Base-by-base conservation (phyloP, 2,113 vertebrate genomes). In the Odocoileus hemionus region DNA sequence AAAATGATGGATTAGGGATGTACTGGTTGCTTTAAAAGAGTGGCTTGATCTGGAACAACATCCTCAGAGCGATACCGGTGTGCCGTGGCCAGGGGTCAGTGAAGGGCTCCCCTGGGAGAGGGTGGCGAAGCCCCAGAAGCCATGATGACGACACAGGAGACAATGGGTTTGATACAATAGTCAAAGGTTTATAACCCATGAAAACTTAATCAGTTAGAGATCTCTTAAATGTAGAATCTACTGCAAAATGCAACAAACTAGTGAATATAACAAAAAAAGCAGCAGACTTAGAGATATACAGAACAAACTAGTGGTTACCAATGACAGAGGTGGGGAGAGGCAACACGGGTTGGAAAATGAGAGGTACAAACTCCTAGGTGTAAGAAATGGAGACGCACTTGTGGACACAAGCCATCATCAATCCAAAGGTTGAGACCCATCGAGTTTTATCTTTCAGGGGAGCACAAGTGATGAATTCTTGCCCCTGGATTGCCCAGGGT, bases 21-120 rank as follows among this genome's bases (percentile, higher is more conserved):
- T 36, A 19, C 12, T 6, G 55, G 21, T 19, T 47, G 39, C 47
- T 94, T 89, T 39, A 89, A 92, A 86, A 88, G 36, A 93, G 36
- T 33, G 85, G 84, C 50, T 91, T 17, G 61, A 36, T 52, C 61
- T 80, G 64, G 50, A n/a, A 74, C 96, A 96, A 23, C 3, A 80
- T 1, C 21, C 55, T n/a, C 17, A 57, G 61, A 78, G 45, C 76
- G n/a, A 82, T 76, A 50, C 30, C 64, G 50, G 30, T 12, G n/a
- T 61, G 47, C n/a, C 1, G 0, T 5, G 19, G 76, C 10, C 58
- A 21, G 17, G 50, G 26, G 14, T 55, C 33, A 61, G 88, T 30
- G 39, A 7, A 28, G 26, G 1, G 21, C 17, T 15, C 25, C 8
- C 13, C 16, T 26, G 30, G 30, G 52, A 30, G 11, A 33, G 28